These are phyloP conservation scores for Procavia capensis DNA, from an alignment of 2,113 vertebrate genomes.

Conservation along the genomic window DNA sequence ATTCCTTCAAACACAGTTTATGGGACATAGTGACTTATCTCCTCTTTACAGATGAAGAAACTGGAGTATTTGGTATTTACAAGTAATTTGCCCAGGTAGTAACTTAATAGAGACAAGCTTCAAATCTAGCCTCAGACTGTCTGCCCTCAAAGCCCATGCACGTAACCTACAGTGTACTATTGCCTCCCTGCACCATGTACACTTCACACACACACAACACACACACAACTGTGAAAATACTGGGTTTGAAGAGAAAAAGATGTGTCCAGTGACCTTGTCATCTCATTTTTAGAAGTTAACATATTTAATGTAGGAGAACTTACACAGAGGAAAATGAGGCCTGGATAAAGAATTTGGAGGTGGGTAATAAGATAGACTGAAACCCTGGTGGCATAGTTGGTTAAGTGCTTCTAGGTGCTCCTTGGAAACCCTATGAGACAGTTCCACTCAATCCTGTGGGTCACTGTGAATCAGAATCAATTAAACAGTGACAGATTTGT, in stretches of 20 bases:
- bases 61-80: too few species aligned
- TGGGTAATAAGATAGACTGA: too few species aligned
- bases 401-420: too few species aligned
- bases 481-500: too few species aligned
- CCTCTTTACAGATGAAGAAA: not conserved
- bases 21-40: not conserved
- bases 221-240: rapidly evolving
- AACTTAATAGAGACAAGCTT: not conserved
- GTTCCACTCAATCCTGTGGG: too few species aligned
- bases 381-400: too few species aligned
- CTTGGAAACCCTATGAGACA: too few species aligned
- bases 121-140: not conserved
- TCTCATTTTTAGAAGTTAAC: not conserved
- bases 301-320: not conserved
- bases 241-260: not conserved
- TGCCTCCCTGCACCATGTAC: rapidly evolving
- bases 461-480: too few species aligned
- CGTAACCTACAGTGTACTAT: rapidly evolving
- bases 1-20: too few species aligned
- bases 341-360: not conserved
- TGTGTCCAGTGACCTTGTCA: rapidly evolving
- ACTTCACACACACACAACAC: too few species aligned
- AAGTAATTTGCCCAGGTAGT: not conserved
- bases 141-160: not conserved
- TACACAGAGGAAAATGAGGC: not conserved